These are phyloP conservation scores for Pantala flavescens DNA, from an alignment of 1,140 invertebrate species.

Conservation along the genomic window DNA sequence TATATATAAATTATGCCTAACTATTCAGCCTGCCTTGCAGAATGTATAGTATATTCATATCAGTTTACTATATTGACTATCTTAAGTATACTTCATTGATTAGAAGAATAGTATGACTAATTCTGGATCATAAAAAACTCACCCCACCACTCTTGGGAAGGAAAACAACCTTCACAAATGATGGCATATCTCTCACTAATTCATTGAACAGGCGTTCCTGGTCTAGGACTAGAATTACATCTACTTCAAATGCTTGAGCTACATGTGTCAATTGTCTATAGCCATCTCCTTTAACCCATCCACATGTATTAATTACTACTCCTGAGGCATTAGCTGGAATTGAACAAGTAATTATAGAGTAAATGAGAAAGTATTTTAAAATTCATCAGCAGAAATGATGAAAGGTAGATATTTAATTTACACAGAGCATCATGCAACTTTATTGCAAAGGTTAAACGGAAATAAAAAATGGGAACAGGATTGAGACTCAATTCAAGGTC, in stretches of 20 bases:
- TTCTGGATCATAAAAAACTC: slow-evolving; percentile 31
- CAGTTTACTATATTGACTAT: too few relatives aligned
- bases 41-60: too few relatives aligned
- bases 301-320: slow-evolving; percentile 96
- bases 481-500: too few relatives aligned
- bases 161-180: slow-evolving; percentile 85
- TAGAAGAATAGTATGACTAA: too few relatives aligned
- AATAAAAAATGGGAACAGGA: neutral
- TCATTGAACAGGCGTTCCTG: slow-evolving; percentile 95
- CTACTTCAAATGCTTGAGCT: slow-evolving; percentile 88
- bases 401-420: too few relatives aligned
- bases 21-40: too few relatives aligned
- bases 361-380: slow-evolving; percentile 15
- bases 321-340: slow-evolving; percentile 71
- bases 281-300: slow-evolving; percentile 88
- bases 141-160: slow-evolving; percentile 94
- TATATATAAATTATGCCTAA: neutral
- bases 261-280: slow-evolving; percentile 75
- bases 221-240: slow-evolving; percentile 91
- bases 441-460: neutral
- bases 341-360: neutral
- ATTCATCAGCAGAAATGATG: too few relatives aligned
- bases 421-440: neutral
- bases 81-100: too few relatives aligned
- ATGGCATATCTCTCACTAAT: slow-evolving; percentile 82